Conservation (phyloP, 2,888 invertebrate species). For the Nephrotoma appendiculata region DNA sequence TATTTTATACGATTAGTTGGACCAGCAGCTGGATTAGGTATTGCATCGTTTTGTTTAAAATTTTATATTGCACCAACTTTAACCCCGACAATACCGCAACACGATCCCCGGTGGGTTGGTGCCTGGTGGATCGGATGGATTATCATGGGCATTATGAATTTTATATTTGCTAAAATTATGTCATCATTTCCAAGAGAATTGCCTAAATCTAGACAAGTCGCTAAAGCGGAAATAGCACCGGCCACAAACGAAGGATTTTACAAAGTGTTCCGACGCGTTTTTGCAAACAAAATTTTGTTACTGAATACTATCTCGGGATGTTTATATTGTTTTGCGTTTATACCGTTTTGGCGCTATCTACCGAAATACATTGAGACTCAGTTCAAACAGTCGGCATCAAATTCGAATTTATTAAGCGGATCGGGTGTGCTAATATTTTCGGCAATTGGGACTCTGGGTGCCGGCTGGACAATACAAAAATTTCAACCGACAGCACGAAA, state of each 20-base stretch:
- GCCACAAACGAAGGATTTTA: conserved; percentile 14
- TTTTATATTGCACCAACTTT: conserved; percentile 49
- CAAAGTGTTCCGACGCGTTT: conserved; percentile 42
- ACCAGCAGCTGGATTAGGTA: conserved; percentile 49
- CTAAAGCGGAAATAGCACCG: conserved; percentile 12
- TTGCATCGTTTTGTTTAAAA: conserved; percentile 48
- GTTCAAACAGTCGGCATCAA: conserved; percentile 57
- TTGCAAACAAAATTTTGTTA: conserved; percentile 51
- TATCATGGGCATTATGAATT: conserved; percentile 43
- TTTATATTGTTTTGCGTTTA: conserved; percentile 54
- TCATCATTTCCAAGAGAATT: conserved; percentile 54
- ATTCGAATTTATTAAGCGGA: conserved; percentile 50
- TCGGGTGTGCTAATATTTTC: conserved; percentile 52
- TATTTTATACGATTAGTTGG: conserved; percentile 54
- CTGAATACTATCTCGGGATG: conserved; percentile 59
- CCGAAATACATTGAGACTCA: conserved; percentile 75
- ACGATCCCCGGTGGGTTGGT: conserved; percentile 64
- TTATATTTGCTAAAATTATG: conserved; percentile 42
- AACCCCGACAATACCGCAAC: conserved; percentile 46
- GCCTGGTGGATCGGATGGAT: conserved; percentile 76
- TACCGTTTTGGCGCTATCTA: conserved; percentile 66
- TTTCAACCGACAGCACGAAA: conserved; percentile 49
- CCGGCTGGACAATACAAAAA: conserved; percentile 49
- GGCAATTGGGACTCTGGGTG: conserved; percentile 48
- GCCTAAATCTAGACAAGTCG: conserved; percentile 43